Percentiles rank a stretch among this genome's conserved stretches.
Evolutionary conservation across 2,797 vertebrate genomes (phyloP).

Genomic region (Myripristis jacobus): DNA sequence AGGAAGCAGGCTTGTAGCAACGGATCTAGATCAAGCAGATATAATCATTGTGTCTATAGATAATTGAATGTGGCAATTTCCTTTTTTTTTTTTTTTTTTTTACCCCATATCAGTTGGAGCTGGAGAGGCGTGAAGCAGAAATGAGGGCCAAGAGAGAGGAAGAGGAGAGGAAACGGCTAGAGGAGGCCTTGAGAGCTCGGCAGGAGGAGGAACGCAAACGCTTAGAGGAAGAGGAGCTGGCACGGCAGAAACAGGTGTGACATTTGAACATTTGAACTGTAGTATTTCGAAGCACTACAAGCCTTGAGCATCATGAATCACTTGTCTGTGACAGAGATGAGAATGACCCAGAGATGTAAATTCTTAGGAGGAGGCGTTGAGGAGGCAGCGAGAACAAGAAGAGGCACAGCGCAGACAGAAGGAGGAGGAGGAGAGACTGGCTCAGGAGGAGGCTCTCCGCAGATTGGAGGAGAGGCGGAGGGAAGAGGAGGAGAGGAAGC

Average conservation of each 20-base stretch:
- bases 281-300: not conserved
- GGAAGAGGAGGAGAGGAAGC: slow-evolving; percentile 91
- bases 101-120: slow-evolving; percentile 86
- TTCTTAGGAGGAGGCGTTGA: slow-evolving; percentile 91
- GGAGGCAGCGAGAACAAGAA: slow-evolving; percentile 92
- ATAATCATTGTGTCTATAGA: not conserved
- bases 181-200: slow-evolving; percentile 88
- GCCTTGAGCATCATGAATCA: not conserved
- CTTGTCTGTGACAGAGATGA: slow-evolving; percentile 1
- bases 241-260: slow-evolving; percentile 89
- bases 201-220: slow-evolving; percentile 93
- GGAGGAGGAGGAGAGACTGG: slow-evolving; percentile 90
- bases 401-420: slow-evolving; percentile 89
- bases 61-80: not conserved
- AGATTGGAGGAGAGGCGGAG: slow-evolving; percentile 88
- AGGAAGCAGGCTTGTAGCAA: not conserved
- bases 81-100: slow-evolving; percentile 11
- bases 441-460: slow-evolving; percentile 92
- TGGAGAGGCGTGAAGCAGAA: slow-evolving; percentile 94
- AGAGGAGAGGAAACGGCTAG: slow-evolving; percentile 92
- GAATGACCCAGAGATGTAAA: slow-evolving; percentile 27
- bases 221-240: slow-evolving; percentile 89
- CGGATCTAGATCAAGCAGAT: not conserved
- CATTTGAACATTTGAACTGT: slow-evolving; percentile 32
- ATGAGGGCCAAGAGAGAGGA: slow-evolving; percentile 95